Conservation (phyloP, 2,797 vertebrate species). For the Siniperca undulata region DNA sequence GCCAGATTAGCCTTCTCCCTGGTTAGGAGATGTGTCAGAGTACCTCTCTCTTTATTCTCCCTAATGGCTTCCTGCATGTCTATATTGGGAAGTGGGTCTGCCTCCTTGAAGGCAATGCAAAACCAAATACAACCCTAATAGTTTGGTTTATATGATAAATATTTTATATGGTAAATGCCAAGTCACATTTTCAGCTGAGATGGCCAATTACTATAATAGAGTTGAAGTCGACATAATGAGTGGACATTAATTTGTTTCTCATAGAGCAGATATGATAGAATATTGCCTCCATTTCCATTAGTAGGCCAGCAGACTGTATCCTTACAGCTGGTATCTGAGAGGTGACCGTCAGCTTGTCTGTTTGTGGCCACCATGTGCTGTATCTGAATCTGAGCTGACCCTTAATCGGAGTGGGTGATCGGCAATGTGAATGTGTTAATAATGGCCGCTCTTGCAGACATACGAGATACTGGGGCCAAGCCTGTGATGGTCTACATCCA, state of each 20-base stretch:
- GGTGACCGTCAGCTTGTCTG: slow-evolving; percentile 76
- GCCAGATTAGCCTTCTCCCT: slow-evolving; percentile 74
- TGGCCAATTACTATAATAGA: slow-evolving; percentile 63
- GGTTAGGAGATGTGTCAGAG: slow-evolving; percentile 76
- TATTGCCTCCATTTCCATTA: slow-evolving; percentile 46
- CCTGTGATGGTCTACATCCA: slow-evolving; percentile 99
- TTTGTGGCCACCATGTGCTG: slow-evolving; percentile 70
- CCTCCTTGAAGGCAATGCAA: slow-evolving; percentile 61
- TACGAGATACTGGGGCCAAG: slow-evolving; percentile 98
- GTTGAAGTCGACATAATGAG: slow-evolving; percentile 45
- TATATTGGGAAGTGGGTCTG: slow-evolving; percentile 71
- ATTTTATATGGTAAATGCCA: slow-evolving; percentile 49
- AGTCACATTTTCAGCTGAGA: slow-evolving; percentile 57
- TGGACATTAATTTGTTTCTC: slow-evolving; percentile 56
- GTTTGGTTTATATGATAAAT: slow-evolving; percentile 49
- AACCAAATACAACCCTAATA: slow-evolving; percentile 58
- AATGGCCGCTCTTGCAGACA: slow-evolving; percentile 94
- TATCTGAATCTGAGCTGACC: slow-evolving; percentile 78
- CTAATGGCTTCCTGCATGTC: slow-evolving; percentile 74
- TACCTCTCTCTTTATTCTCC: slow-evolving; percentile 75
- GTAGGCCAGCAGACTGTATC: slow-evolving; percentile 47
- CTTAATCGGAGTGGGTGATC: slow-evolving; percentile 70
- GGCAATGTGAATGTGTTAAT: slow-evolving; percentile 86
- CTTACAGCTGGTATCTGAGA: slow-evolving; percentile 86
- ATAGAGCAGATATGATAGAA: slow-evolving; percentile 33